Percentiles rank a stretch among this genome's conserved stretches.
Evolutionary conservation across 2,113 vertebrate genomes (phyloP).

Genomic region (Butastur rufipennis): DNA sequence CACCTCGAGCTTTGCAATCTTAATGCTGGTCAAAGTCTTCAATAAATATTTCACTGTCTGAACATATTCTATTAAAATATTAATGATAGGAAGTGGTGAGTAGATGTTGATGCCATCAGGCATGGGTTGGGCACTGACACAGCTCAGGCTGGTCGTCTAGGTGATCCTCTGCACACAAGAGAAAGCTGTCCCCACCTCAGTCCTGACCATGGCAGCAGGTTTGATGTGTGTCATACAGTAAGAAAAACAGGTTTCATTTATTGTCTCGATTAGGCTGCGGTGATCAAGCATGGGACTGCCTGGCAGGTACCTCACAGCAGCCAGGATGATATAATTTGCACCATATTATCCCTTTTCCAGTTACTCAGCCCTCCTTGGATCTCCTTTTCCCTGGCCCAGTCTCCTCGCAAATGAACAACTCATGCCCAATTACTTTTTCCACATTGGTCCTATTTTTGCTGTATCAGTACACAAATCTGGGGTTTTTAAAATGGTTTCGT

Average conservation of each 20-base stretch:
- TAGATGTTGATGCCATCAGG: not conserved
- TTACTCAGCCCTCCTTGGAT: not conserved
- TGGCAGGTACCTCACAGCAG: not conserved
- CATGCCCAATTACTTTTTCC: not conserved
- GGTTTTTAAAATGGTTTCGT: not conserved
- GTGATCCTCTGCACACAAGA: not conserved
- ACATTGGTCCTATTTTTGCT: not conserved
- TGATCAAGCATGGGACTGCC: not conserved
- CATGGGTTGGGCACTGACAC: not conserved
- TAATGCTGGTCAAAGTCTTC: not conserved
- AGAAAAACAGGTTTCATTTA: not conserved
- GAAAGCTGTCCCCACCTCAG: not conserved
- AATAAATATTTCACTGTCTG: not conserved
- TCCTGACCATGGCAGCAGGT: not conserved
- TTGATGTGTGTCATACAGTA: not conserved
- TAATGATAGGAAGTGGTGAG: not conserved
- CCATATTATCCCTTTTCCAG: not conserved
- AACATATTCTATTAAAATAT: not conserved
- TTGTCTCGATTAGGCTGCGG: rapidly evolving
- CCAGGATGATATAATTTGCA: not conserved
- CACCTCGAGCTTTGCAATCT: not conserved
- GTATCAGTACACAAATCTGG: not conserved
- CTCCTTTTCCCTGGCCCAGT: not conserved
- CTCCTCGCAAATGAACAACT: not conserved
- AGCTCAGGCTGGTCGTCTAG: not conserved